Evolutionary conservation across 2,888 invertebrate genomes (phyloP).

Genomic region (Spilarctia lutea): DNA sequence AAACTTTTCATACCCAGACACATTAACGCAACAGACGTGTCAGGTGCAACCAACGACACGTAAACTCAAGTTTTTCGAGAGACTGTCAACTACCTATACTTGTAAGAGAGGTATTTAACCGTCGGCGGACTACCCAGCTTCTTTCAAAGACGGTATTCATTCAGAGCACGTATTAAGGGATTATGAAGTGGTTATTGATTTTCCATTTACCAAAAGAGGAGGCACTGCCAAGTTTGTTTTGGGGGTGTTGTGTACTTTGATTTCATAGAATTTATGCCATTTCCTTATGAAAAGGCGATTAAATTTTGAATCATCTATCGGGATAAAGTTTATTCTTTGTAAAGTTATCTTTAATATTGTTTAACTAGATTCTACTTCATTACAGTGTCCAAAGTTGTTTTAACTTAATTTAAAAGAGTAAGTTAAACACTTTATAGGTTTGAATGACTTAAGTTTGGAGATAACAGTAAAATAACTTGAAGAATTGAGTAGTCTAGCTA

Average conservation of each 20-base stretch:
- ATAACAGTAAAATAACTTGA: background rate
- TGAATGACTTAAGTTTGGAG: background rate
- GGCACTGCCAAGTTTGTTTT: background rate
- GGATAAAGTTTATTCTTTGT: conserved; percentile 7
- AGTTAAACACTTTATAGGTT: background rate
- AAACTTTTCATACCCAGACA: conserved; percentile 28
- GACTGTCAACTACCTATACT: conserved; percentile 24
- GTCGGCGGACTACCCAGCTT: conserved; percentile 9
- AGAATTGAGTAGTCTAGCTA: background rate
- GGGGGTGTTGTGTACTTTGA: background rate
- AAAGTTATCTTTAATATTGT: background rate
- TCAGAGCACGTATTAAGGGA: conserved; percentile 8
- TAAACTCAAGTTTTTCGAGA: conserved; percentile 31
- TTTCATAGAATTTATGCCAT: background rate
- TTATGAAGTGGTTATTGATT: conserved; percentile 4
- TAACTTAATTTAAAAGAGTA: background rate
- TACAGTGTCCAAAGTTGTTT: background rate
- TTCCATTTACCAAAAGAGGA: background rate
- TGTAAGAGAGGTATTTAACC: conserved; percentile 4
- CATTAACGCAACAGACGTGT: conserved; percentile 53
- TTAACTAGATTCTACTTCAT: background rate
- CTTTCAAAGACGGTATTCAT: conserved; percentile 11
- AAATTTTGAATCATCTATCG: background rate
- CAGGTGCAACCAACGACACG: conserved; percentile 51
- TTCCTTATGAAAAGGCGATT: background rate